phyloP scores from a whole-genome alignment of 2,888 invertebrate species.

The Ommatoiulus sabulosus region DNA sequence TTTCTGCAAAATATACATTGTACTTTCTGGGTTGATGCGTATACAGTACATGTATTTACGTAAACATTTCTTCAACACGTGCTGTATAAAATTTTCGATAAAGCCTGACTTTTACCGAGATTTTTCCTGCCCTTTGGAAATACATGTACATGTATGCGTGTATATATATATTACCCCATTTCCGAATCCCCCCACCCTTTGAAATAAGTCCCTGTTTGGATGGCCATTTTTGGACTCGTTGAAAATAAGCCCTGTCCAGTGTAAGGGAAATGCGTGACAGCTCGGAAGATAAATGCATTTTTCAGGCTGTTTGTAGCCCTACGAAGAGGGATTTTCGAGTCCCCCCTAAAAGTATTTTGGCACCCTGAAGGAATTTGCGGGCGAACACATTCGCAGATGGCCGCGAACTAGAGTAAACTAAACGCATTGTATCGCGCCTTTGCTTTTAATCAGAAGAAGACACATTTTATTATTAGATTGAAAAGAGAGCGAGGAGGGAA shows the following conservation, averaged over 20 bases:
- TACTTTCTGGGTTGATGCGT: background rate
- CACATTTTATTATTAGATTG: slow-evolving; percentile 40
- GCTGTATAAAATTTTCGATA: background rate
- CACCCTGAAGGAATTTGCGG: slow-evolving; percentile 43
- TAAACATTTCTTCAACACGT: too few relatives aligned
- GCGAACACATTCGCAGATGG: slow-evolving; percentile 45
- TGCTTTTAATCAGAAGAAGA: slow-evolving; percentile 29
- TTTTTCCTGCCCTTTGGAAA: background rate
- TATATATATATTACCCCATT: background rate
- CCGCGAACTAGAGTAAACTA: background rate
- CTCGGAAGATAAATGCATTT: slow-evolving; percentile 42
- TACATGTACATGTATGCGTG: background rate
- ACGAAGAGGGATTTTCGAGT: slow-evolving; percentile 22
- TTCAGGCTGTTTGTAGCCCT: slow-evolving; percentile 22
- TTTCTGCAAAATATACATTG: background rate
- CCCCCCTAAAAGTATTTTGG: slow-evolving; percentile 45
- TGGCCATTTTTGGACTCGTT: slow-evolving; percentile 29
- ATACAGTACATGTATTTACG: too few relatives aligned
- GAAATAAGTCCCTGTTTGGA: background rate
- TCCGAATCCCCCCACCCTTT: background rate
- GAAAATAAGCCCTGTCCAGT: slow-evolving; percentile 48
- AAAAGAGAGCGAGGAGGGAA: background rate
- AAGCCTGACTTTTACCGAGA: background rate
- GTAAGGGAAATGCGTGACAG: slow-evolving; percentile 47
- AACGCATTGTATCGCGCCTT: slow-evolving; percentile 23